Percentiles rank a stretch among this genome's conserved stretches.
Evolutionary conservation across 2,113 vertebrate genomes (phyloP).

Genomic region (Diphyllodes magnificus): DNA sequence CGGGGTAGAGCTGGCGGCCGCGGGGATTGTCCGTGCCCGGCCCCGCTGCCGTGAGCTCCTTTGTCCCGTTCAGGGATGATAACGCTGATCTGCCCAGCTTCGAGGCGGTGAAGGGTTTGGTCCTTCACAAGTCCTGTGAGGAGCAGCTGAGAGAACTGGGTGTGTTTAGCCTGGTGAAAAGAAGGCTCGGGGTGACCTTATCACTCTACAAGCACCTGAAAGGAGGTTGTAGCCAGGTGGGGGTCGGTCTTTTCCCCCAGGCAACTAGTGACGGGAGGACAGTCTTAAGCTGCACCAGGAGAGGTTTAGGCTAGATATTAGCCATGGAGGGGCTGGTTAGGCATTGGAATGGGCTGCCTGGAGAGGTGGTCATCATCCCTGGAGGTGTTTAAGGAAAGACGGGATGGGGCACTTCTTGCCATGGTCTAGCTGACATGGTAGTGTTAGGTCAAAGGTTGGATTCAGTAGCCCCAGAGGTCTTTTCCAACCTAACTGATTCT

Average conservation of each 20-base stretch:
- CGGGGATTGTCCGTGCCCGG: not conserved
- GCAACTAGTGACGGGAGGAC: not conserved
- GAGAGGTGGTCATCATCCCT: not conserved
- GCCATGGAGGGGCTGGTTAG: not conserved
- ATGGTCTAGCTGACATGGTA: not conserved
- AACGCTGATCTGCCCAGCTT: not conserved
- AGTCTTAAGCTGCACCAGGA: not conserved
- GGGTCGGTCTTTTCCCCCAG: not conserved
- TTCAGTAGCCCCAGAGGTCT: not conserved
- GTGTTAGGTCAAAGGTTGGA: not conserved
- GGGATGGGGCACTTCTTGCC: not conserved
- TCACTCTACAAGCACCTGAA: not conserved
- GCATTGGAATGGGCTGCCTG: not conserved
- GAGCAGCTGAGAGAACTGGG: not conserved
- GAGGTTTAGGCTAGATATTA: not conserved
- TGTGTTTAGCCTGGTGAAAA: not conserved
- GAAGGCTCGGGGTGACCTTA: not conserved
- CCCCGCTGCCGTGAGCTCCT: not conserved
- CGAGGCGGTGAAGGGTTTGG: not conserved
- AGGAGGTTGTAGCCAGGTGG: not conserved
- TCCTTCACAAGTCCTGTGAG: too few species aligned
- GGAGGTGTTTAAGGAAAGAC: not conserved
- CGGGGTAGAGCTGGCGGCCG: too few species aligned
- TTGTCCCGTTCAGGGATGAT: not conserved
- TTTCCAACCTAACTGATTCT: not conserved